These are phyloP conservation scores for Suricata suricatta DNA, from an alignment of 2,113 vertebrate genomes.

Conservation along the genomic window DNA sequence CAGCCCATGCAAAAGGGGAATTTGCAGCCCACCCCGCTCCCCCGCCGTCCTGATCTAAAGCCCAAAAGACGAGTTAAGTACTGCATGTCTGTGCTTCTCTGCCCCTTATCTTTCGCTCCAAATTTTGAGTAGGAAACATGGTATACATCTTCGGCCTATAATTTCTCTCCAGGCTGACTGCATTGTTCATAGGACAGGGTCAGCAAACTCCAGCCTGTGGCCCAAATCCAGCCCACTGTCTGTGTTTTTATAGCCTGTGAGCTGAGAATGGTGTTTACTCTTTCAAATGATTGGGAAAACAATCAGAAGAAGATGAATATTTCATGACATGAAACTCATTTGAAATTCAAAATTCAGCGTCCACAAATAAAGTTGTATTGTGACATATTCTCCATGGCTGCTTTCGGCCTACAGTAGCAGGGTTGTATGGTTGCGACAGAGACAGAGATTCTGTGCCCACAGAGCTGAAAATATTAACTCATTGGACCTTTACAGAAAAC, in stretches of 20 bases:
- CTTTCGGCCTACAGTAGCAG: not conserved
- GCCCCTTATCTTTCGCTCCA: not conserved
- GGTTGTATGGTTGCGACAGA: not conserved
- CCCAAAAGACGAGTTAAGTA: not conserved
- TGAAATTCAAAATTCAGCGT: constrained; percentile 29
- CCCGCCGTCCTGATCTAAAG: not conserved
- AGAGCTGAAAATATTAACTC: not conserved
- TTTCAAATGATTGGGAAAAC: not conserved
- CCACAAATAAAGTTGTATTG: not conserved
- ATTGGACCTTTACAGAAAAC: not conserved
- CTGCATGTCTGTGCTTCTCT: not conserved
- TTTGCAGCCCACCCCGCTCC: not conserved
- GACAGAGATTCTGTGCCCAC: not conserved
- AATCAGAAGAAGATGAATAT: not conserved
- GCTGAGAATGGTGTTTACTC: not conserved
- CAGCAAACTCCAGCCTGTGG: not conserved
- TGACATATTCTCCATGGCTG: not conserved
- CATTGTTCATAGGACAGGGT: not conserved
- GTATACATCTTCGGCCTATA: not conserved
- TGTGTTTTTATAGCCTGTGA: not conserved
- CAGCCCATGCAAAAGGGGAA: not conserved
- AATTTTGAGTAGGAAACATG: not conserved
- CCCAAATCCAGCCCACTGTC: not conserved
- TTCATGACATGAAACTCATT: constrained; percentile 23
- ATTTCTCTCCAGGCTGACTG: not conserved